These are phyloP conservation scores for Nebria salina DNA, from an alignment of 2,888 invertebrate species.

Conservation along the genomic window DNA sequence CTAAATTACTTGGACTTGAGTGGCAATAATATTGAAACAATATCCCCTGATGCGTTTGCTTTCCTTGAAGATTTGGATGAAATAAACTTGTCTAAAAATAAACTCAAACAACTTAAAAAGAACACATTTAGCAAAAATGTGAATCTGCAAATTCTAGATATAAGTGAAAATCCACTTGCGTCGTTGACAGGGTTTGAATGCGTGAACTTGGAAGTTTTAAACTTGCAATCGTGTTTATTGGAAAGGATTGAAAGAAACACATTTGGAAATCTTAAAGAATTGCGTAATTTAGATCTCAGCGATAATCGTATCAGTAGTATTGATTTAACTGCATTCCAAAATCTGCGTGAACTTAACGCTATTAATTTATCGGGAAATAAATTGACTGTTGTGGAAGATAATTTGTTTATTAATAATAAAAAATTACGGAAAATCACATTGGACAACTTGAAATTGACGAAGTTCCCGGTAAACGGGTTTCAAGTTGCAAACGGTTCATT, in stretches of 20 bases:
- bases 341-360: constrained; percentile 67
- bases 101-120: constrained; percentile 70
- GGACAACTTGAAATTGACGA: constrained; percentile 74
- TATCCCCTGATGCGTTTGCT: constrained; percentile 71
- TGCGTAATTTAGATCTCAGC: constrained; percentile 75
- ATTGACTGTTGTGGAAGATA: constrained; percentile 72
- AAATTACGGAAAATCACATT: constrained; percentile 76
- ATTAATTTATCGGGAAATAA: constrained; percentile 80
- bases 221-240: constrained; percentile 76
- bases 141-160: constrained; percentile 73
- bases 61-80: constrained; percentile 74
- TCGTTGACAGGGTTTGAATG: constrained; percentile 69
- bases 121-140: constrained; percentile 74
- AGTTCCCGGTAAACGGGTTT: constrained; percentile 65
- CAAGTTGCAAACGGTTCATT: constrained; percentile 69
- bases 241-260: constrained; percentile 72
- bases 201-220: constrained; percentile 72
- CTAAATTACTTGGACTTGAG: constrained; percentile 75
- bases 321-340: constrained; percentile 74
- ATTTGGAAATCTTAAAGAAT: constrained; percentile 70
- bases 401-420: constrained; percentile 75
- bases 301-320: constrained; percentile 76
- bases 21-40: constrained; percentile 72
- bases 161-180: constrained; percentile 75
- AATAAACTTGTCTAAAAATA: constrained; percentile 77